Evolutionary conservation across 2,888 invertebrate genomes (phyloP), one percentile per base, ranked within the genome.

Genomic region (Napeogenes inachia): DNA sequence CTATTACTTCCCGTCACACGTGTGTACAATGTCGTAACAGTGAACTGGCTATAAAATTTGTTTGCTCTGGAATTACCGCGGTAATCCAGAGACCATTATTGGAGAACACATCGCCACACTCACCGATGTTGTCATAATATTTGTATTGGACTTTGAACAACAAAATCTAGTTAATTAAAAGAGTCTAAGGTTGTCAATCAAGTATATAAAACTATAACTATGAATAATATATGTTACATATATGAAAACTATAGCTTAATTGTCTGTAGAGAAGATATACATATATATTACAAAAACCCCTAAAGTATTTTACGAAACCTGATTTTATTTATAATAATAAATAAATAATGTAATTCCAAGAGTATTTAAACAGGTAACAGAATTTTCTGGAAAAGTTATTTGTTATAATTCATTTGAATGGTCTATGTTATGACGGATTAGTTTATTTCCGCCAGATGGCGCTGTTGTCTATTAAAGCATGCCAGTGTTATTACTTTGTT

Each of bases 361-460:
- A 42, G 10, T 12, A 10, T 42, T 42, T 8, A 38, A 30, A 12
- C 10, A 8, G 10, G 21, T 30, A 50, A 30, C 12, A 30, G 50
- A 30, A 50, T 21, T 50, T 50, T 50, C 10, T 21, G 42, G 42
- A 42, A 42, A 50, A 50, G 30, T 6, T 21, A 47, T 47, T 47
- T 50, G 50, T 50, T 50, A 12, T 50, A 50, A 30, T 10, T 8
- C 35, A 46, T 45, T 13, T 50, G 30, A n/a, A 33, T 21, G 35
- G 12, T 46, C 33, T 32, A 50, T 50, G 30, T 50, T 30, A 30
- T 50, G 21, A 46, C 21, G 42, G 38, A 50, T 38, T 46, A 30
- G 10, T 62, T 63, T 60, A 67, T 79, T 76, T 78, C 78, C 80
- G 80, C 81, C 87, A 88, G 84, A 86, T 87, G 86, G 76, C 74